A percentile compares a stretch with the other conserved stretches of the same genome.
phyloP scores from a whole-genome alignment of 2,888 invertebrate species.

The Leptopilina drosophilae region DNA sequence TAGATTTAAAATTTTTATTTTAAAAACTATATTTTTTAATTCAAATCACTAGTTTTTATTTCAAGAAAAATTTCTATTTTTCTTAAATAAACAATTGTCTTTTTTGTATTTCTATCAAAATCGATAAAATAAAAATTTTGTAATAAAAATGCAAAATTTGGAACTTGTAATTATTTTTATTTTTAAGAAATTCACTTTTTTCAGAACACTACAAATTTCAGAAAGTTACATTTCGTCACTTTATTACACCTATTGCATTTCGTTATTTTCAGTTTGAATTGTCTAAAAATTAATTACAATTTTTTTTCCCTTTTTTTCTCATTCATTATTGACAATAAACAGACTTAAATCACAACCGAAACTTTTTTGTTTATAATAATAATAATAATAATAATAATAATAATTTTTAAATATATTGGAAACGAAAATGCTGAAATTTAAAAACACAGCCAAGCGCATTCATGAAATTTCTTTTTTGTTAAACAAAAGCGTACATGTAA shows the following conservation, averaged over 20 bases:
- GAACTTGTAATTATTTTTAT: conserved; percentile 36
- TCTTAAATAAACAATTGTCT: too few species aligned
- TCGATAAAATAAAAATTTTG: not conserved
- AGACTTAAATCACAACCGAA: conserved; percentile 33
- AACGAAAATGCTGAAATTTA: conserved; percentile 11
- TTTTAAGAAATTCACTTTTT: conserved; percentile 24
- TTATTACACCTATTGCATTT: conserved; percentile 14
- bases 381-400: conserved; percentile 1
- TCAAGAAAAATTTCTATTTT: too few species aligned
- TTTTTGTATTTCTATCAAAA: too few species aligned
- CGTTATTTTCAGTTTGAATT: conserved; percentile 8
- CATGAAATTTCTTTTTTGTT: not conserved
- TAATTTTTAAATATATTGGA: not conserved
- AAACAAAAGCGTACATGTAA: conserved; percentile 32
- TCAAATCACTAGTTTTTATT: not conserved
- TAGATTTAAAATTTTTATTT: not conserved
- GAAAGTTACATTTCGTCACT: conserved; percentile 34
- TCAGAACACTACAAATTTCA: conserved; percentile 35
- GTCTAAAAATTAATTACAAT: conserved; percentile 26
- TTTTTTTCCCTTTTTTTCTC: conserved; percentile 2
- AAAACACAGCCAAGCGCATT: conserved; percentile 36
- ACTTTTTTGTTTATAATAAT: conserved; percentile 9
- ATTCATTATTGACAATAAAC: conserved; percentile 5
- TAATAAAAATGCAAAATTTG: not conserved
- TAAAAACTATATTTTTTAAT: not conserved